A percentile compares a stretch with the other conserved stretches of the same genome.
These are phyloP conservation scores for Empis stercorea DNA, from an alignment of 2,888 invertebrate genomes.

Conservation along the genomic window DNA sequence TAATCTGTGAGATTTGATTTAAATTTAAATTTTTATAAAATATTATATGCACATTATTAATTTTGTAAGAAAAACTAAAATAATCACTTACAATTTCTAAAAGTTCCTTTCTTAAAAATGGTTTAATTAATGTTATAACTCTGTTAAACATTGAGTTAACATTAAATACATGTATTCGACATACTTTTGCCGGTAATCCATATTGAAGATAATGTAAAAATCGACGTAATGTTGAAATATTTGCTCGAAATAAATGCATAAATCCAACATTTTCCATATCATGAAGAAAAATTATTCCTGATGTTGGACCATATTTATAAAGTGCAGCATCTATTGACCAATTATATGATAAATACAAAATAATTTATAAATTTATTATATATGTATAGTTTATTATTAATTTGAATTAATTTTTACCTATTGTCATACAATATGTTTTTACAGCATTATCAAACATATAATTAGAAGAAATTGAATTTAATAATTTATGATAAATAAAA, in stretches of 20 bases:
- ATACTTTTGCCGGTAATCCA: conserved; percentile 43
- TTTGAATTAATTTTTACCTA: conserved; percentile 34
- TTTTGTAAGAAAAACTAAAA: too few relatives aligned
- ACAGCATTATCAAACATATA: conserved; percentile 47
- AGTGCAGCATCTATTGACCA: conserved; percentile 40
- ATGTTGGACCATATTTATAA: conserved; percentile 43
- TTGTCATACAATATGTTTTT: conserved; percentile 46
- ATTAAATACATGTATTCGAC: conserved; percentile 48
- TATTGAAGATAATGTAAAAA: conserved; percentile 54
- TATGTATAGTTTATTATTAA: conserved; percentile 1
- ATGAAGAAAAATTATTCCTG: conserved; percentile 49
- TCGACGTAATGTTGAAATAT: conserved; percentile 42
- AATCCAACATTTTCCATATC: conserved; percentile 51
- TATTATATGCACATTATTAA: too few relatives aligned
- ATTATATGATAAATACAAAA: too few relatives aligned
- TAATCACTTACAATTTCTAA: conserved; percentile 39
- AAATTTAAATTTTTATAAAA: too few relatives aligned
- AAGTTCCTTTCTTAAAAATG: conserved; percentile 46
- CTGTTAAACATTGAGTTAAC: conserved; percentile 42
- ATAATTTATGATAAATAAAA: conserved; percentile 43
- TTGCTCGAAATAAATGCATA: conserved; percentile 43
- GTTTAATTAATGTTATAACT: conserved; percentile 41
- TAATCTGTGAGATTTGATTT: too few relatives aligned
- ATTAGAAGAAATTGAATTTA: conserved; percentile 42
- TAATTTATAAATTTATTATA: too few relatives aligned